A percentile compares a stretch with the other conserved stretches of the same genome.
Conservation (phyloP, 2,888 invertebrate species). For the Blastobasis adustella region DNA sequence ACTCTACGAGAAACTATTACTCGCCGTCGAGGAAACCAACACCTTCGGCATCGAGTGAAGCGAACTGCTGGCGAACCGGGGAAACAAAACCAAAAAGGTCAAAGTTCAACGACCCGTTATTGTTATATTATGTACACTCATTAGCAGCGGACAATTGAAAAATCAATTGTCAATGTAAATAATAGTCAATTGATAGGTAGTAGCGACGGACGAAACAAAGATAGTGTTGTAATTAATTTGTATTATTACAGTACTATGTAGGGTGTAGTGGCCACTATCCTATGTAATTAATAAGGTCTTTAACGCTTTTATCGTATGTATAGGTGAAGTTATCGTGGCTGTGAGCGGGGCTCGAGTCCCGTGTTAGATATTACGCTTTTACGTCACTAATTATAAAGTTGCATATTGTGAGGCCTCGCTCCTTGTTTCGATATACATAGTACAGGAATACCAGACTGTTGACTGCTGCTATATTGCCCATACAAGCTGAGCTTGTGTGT, state of each 20-base stretch:
- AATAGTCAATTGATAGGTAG: constrained; percentile 56
- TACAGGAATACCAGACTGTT: too few relatives aligned
- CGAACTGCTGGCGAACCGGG: neutral
- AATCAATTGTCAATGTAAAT: constrained; percentile 47
- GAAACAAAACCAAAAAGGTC: too few relatives aligned
- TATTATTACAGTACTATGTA: too few relatives aligned
- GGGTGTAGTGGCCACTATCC: constrained; percentile 27
- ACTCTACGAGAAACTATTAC: constrained; percentile 91
- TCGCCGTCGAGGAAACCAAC: constrained; percentile 97
- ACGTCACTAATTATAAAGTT: constrained; percentile 50
- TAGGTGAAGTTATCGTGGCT: constrained; percentile 69
- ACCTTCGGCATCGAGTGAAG: constrained; percentile 95
- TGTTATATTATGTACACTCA: constrained; percentile 9
- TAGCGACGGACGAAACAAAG: constrained; percentile 35
- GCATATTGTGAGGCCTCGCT: too few relatives aligned
- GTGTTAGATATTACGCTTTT: constrained; percentile 62
- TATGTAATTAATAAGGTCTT: constrained; percentile 25
- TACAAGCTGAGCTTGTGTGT: too few relatives aligned
- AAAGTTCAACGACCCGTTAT: constrained; percentile 16
- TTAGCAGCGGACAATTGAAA: constrained; percentile 32
- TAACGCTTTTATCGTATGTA: constrained; percentile 48
- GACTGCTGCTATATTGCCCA: too few relatives aligned
- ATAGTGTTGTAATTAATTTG: constrained; percentile 19
- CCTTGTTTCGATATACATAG: too few relatives aligned
- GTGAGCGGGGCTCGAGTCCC: constrained; percentile 60